Evolutionary conservation across 2,113 vertebrate species (phyloP).

Genomic region (Hiodon alosoides): DNA sequence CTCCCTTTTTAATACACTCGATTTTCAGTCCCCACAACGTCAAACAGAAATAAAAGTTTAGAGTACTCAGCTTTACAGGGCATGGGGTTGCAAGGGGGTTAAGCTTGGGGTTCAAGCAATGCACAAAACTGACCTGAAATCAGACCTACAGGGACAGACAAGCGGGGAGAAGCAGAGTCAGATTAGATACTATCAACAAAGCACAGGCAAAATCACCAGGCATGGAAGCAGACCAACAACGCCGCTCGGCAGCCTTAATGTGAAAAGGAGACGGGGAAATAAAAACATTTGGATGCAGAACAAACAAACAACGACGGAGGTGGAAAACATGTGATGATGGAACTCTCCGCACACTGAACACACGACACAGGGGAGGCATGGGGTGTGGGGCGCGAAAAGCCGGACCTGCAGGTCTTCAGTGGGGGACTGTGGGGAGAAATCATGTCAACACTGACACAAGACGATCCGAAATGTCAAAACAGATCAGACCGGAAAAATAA

Average conservation of each 20-base stretch:
- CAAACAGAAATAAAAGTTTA: conserved; percentile 25
- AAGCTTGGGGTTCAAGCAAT: conserved; percentile 37
- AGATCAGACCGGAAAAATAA: too few species aligned
- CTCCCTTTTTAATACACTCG: too few species aligned
- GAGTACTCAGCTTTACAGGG: conserved; percentile 45
- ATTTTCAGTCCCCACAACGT: conserved; percentile 11
- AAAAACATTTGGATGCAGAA: neutral
- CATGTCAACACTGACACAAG: too few species aligned
- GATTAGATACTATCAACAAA: conserved; percentile 14
- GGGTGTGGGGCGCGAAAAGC: neutral
- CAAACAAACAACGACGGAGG: neutral
- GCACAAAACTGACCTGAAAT: conserved; percentile 49
- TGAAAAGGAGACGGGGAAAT: neutral
- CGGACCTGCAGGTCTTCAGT: neutral
- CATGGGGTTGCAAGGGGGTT: conserved; percentile 17
- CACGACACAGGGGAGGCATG: neutral
- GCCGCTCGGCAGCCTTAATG: neutral
- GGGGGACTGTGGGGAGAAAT: too few species aligned
- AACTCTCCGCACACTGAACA: neutral
- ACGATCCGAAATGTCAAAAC: too few species aligned
- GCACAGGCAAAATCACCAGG: neutral
- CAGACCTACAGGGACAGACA: conserved; percentile 47
- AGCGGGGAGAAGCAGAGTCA: conserved; percentile 38
- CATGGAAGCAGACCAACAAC: neutral
- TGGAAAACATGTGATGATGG: neutral